Percentiles rank a stretch among this genome's conserved stretches.
phyloP scores from a whole-genome alignment of 2,113 vertebrate species.

The Falco punctatus region DNA sequence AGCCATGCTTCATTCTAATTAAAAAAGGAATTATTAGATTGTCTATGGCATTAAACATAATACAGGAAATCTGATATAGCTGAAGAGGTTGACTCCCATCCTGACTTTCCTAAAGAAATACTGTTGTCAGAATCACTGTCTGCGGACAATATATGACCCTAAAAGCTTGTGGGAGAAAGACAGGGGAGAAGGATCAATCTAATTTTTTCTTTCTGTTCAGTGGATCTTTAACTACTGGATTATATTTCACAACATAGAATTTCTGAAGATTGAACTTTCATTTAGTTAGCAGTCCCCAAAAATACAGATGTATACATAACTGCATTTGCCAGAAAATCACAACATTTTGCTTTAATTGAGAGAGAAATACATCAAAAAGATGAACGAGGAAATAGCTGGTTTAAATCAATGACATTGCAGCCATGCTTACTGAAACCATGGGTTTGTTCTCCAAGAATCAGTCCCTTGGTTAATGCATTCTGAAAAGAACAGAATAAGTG shows the following conservation, averaged over 20 bases:
- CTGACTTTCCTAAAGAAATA: neutral
- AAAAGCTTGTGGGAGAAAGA: neutral
- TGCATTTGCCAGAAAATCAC: constrained; percentile 2
- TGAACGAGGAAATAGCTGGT: neutral
- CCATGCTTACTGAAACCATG: neutral
- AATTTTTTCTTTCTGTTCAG: constrained; percentile 29
- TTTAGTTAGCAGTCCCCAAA: neutral
- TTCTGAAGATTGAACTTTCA: neutral
- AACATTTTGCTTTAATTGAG: neutral
- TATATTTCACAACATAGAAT: neutral
- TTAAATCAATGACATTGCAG: neutral
- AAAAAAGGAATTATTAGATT: neutral
- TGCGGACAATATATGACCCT: neutral
- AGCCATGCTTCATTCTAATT: constrained; percentile 4
- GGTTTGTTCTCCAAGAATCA: neutral
- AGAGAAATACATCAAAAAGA: neutral
- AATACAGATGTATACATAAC: neutral
- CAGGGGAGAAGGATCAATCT: neutral
- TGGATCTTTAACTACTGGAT: constrained; percentile 9
- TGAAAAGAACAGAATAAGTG: neutral
- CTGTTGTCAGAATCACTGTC: neutral
- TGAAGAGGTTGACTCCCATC: neutral
- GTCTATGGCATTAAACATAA: neutral
- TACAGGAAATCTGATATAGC: neutral
- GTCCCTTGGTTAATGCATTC: neutral